These are phyloP conservation scores for Ryuthela nishihirai DNA, from an alignment of 2,888 invertebrate species.

Conservation along the genomic window DNA sequence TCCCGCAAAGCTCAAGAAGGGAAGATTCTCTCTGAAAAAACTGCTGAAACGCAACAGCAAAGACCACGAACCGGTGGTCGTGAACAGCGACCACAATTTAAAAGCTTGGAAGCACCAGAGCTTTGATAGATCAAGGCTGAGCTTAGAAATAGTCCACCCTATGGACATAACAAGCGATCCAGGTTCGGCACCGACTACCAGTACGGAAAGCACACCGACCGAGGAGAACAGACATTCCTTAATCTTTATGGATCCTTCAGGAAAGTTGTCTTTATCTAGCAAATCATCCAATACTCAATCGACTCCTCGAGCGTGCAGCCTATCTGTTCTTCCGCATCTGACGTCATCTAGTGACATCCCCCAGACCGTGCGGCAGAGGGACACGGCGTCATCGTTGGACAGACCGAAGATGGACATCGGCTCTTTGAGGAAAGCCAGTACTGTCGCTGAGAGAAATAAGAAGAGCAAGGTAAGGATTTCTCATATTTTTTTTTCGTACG, in stretches of 20 bases:
- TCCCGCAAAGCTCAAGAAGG: constrained; percentile 49
- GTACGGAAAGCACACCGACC: constrained; percentile 13
- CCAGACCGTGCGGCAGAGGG: neutral
- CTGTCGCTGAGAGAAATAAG: constrained; percentile 24
- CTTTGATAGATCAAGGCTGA: constrained; percentile 59
- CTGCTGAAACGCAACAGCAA: constrained; percentile 56
- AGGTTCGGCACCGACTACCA: constrained; percentile 5
- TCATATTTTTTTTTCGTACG: no score
- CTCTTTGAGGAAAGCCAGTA: constrained; percentile 25
- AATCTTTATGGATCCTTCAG: constrained; percentile 11
- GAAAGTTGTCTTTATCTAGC: constrained; percentile 4
- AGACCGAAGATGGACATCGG: constrained; percentile 14
- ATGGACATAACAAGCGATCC: constrained; percentile 59
- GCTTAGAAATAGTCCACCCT: constrained; percentile 82
- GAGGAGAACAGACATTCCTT: constrained; percentile 12
- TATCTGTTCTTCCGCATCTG: constrained; percentile 26
- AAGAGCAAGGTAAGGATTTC: constrained; percentile 30
- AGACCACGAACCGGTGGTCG: constrained; percentile 18
- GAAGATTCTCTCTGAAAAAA: constrained; percentile 76
- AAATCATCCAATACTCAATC: neutral
- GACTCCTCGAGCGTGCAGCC: constrained; percentile 8
- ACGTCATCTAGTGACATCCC: neutral
- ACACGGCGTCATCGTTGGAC: neutral
- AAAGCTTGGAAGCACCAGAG: constrained; percentile 37
- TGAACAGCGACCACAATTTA: constrained; percentile 9